phyloP scores from a whole-genome alignment of 2,888 invertebrate species.

The Eristalinus aeneus region DNA sequence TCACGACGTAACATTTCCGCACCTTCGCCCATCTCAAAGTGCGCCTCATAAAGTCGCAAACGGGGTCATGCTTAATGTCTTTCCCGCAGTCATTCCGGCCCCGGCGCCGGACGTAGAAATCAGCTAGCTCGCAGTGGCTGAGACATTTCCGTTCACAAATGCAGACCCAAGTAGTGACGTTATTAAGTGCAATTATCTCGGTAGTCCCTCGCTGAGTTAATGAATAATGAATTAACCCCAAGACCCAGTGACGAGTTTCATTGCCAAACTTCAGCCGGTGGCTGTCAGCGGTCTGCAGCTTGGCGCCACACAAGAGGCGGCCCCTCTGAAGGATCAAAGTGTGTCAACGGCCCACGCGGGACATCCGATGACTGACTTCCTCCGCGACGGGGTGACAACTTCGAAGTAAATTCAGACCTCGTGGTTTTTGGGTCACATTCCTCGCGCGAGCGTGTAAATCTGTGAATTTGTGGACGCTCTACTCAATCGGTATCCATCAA shows the following conservation, averaged over 20 bases:
- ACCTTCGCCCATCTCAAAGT: background rate
- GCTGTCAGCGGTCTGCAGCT: background rate
- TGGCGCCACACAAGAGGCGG: background rate
- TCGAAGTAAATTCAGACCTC: conserved; percentile 16
- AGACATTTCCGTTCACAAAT: conserved; percentile 26
- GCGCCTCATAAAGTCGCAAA: background rate
- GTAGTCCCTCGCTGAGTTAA: conserved; percentile 19
- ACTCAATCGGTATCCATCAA: conserved; percentile 30
- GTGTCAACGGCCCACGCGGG: conserved; percentile 60
- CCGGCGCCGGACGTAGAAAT: background rate
- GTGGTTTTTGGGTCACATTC: conserved; percentile 60
- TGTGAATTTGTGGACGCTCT: conserved; percentile 15
- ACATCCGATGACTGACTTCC: conserved; percentile 35
- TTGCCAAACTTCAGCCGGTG: conserved; percentile 23
- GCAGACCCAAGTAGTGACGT: background rate
- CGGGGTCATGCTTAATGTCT: background rate
- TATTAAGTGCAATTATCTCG: conserved; percentile 11
- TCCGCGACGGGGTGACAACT: background rate
- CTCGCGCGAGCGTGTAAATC: background rate
- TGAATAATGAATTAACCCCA: conserved; percentile 26
- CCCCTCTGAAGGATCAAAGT: conserved; percentile 17
- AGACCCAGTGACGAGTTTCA: conserved; percentile 12
- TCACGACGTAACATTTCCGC: background rate
- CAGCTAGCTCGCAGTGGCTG: background rate
- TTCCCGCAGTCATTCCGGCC: background rate